These are phyloP conservation scores for Scophthalmus maximus DNA, from an alignment of 2,113 vertebrate species.

Conservation along the genomic window DNA sequence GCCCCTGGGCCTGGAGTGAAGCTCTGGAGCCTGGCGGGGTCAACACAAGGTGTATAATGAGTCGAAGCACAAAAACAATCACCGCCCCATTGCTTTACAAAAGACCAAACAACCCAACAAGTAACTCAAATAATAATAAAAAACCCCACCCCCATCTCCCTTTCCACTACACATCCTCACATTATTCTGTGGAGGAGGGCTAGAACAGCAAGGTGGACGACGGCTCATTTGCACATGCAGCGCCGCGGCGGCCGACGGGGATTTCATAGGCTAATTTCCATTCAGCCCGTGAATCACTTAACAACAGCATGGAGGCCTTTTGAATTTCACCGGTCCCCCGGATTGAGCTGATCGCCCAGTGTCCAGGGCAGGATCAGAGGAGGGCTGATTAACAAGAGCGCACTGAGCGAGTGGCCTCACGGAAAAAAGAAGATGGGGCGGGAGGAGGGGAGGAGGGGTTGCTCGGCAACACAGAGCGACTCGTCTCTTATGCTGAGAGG, in stretches of 20 bases:
- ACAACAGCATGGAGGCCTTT: constrained; percentile 16
- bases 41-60: constrained; percentile 58
- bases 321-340: neutral
- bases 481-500: neutral
- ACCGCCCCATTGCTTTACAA: constrained; percentile 47
- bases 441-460: constrained; percentile 27
- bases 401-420: neutral
- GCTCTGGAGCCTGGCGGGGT: constrained; percentile 50
- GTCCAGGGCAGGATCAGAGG: neutral
- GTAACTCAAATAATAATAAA: no score
- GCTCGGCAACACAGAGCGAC: constrained; percentile 51
- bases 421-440: neutral
- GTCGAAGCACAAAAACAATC: constrained; percentile 47
- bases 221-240: constrained; percentile 73
- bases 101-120: constrained; percentile 35
- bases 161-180: constrained; percentile 32
- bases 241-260: constrained; percentile 25
- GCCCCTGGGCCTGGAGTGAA: constrained; percentile 30
- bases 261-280: constrained; percentile 69
- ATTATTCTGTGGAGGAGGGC: constrained; percentile 58
- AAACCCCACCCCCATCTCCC: neutral
- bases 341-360: constrained; percentile 14
- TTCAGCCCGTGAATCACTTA: constrained; percentile 30
- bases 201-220: constrained; percentile 55
- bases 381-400: neutral